Evolutionary conservation across 1,140 invertebrate genomes (phyloP), one percentile per base, ranked within the genome.

Genomic region (Himalopsyche phryganea): DNA sequence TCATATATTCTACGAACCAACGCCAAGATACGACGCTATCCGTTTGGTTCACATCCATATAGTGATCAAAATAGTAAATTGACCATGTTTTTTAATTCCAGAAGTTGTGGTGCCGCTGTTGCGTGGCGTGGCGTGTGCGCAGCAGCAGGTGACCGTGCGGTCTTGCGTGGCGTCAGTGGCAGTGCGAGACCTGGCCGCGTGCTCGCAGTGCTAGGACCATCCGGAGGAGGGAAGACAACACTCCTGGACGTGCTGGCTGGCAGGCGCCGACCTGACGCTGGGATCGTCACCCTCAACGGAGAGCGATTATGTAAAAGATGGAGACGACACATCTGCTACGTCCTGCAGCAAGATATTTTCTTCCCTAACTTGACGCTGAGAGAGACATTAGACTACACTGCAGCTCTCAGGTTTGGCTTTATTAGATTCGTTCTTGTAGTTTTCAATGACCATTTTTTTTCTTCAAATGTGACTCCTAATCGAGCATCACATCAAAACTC

Each of bases 291-390:
- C 65, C 72, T 92, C 13, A 91, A 91, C 70, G 83, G 87, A 6
- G 83, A 88, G 54, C 78, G 81, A n/a, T 70, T 93, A 18, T 86
- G 83, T 58, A 92, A 92, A 67, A 74, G 86, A 66, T 87, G 86
- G 79, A 84, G 86, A 53, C 75, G 89, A 53, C 83, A 84, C 66
- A 90, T 93, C 51, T 89, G 89, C 63, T 93, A 92, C 71, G 90
- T 92, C 14, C 79, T 92, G 36, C 90, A 93, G 69, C 85, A 92
- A 68, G 90, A 92, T 67, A 84, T 91, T 55, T 92, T 92, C 75
- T 91, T 92, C 69, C 82, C 89, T 6, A 87, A 88, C 69, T 78
- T 93, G 56, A 92, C 89, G 1, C 77, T 92, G 13, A 76, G 85
- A 51, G 89, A 92, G 72, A 92, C 90, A 0, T 76, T 92, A 48